Percentiles rank a stretch among this genome's conserved stretches.
Evolutionary conservation across 1,140 invertebrate genomes (phyloP).

Genomic region (Cydia fagiglandana): DNA sequence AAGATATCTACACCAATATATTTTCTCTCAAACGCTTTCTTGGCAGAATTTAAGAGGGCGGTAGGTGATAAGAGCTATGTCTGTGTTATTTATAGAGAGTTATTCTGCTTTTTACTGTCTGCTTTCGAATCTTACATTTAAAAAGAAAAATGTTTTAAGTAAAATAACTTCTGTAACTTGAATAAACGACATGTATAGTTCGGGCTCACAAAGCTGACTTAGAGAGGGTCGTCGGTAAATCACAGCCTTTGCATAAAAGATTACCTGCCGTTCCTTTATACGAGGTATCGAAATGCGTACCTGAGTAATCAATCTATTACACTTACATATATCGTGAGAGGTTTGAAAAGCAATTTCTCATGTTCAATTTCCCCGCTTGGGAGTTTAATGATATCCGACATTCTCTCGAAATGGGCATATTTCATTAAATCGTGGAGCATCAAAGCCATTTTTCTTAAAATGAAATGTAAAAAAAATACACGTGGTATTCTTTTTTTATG

Average conservation of each 20-base stretch:
- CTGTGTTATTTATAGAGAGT: neutral
- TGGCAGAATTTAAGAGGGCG: neutral
- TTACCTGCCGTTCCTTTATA: slow-evolving; percentile 21
- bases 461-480: too few relatives aligned
- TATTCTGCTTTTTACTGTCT: neutral
- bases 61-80: neutral
- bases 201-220: slow-evolving; percentile 8
- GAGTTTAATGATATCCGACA: slow-evolving; percentile 21
- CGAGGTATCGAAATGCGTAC: slow-evolving; percentile 19
- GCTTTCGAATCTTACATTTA: neutral
- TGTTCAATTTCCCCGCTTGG: slow-evolving; percentile 18
- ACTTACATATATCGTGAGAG: slow-evolving; percentile 18
- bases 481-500: too few relatives aligned
- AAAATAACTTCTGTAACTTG: neutral
- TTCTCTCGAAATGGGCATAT: neutral
- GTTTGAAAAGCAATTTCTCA: slow-evolving; percentile 22
- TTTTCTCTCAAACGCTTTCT: neutral
- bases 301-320: slow-evolving; percentile 22
- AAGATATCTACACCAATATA: slow-evolving; percentile 3
- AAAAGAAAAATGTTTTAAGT: slow-evolving; percentile 25
- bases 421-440: neutral
- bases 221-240: slow-evolving; percentile 22
- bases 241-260: slow-evolving; percentile 29
- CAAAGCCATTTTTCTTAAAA: neutral
- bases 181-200: slow-evolving; percentile 24